Evolutionary conservation across 2,888 invertebrate species (phyloP), one percentile per base, ranked within the genome.

Genomic region (Polydesmus complanatus): DNA sequence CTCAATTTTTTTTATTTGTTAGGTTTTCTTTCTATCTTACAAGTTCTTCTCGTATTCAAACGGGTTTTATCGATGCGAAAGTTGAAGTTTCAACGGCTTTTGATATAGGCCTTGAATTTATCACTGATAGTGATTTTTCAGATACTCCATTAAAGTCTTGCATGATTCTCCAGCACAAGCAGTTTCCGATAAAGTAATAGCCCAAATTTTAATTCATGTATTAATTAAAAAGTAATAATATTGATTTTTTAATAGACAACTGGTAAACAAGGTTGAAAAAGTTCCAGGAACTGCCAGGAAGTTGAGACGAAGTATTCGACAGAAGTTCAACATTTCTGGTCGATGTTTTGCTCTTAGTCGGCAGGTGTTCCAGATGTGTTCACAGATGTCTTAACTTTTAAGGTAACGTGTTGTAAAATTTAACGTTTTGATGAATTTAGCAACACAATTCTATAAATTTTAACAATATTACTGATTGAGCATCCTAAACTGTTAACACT

Each of bases 61-160:
- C 83, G 0, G 77, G 79, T 18, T 84, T 85, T 65, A 81, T 86
- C 1, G 77, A 78, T 64, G 79, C 83, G 14, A 80, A 80, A 66
- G 78, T 84, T 2, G 82, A 83, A 67, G 85, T 85, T 68, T 78
- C 77, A 14, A 72, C 83, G 1, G 79, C 80, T 1, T 76, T 83
- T 47, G 84, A 86, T 68, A 84, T 85, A 0, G 81, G 81, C 68
- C 75, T 90, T 19, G 81, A 82, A 68, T 77, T 88, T 57, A 77
- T 81, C 53, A 84, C 86, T 0, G 83, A 89, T 70, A 79, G 87
- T 47, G 85, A 89, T 69, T 90, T 90, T 70, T 84, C 83, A 57
- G 81, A 81, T 22, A 80, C 80, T 60, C 80, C 85, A n/a, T 69
- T 73, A 58, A 81, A 83, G 66, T 76, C 88, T 58, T 90, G 89